Conservation (phyloP, 1,140 invertebrate genomes). For the Caenorhabditis latens region DNA sequence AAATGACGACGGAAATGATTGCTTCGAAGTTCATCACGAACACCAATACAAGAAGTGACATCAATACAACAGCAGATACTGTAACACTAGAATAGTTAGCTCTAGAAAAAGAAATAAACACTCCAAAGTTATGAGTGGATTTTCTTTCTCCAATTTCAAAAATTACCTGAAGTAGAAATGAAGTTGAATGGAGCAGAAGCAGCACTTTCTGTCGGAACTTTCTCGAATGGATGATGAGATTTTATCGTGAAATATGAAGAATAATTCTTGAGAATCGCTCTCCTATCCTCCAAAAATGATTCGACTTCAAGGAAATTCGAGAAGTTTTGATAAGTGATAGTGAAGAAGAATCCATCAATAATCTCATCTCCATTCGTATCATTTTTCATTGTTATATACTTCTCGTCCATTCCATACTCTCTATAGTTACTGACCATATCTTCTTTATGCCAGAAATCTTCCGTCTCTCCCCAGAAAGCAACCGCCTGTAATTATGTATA, state of each 20-base stretch:
- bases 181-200: constrained; percentile 73
- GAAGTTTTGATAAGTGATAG: constrained; percentile 74
- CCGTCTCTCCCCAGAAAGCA: constrained; percentile 74
- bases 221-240: constrained; percentile 75
- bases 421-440: constrained; percentile 71
- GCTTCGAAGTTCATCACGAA: constrained; percentile 73
- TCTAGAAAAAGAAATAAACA: constrained; percentile 24
- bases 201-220: constrained; percentile 75
- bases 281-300: constrained; percentile 66
- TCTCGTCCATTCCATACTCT: constrained; percentile 70
- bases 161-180: constrained; percentile 71
- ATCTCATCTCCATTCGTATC: constrained; percentile 66
- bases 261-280: constrained; percentile 70
- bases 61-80: constrained; percentile 73
- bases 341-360: constrained; percentile 74
- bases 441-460: constrained; percentile 69
- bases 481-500: constrained; percentile 67
- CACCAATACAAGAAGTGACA: constrained; percentile 74
- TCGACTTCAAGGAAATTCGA: constrained; percentile 72
- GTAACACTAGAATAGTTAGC: constrained; percentile 54
- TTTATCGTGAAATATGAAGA: constrained; percentile 65
- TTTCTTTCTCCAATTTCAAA: not conserved
- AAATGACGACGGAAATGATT: constrained; percentile 74
- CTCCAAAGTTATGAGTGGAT: not conserved
- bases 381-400: constrained; percentile 70